Percentiles rank a stretch among this genome's conserved stretches.
Conservation (phyloP, 2,113 vertebrate genomes). For the Brienomyrus longianalis region DNA sequence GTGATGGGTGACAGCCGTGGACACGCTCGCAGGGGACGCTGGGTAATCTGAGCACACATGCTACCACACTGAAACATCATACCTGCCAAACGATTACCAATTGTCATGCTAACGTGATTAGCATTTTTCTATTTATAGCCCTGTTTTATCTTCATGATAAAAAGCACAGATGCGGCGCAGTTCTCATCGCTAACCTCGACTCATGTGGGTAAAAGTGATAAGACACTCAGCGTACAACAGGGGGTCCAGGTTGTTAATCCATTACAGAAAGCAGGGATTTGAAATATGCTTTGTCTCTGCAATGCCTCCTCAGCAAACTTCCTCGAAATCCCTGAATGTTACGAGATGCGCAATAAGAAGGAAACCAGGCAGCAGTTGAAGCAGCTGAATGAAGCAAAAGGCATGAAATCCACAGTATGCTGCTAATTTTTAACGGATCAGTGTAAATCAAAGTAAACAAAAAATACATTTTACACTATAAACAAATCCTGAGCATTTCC, state of each 20-base stretch:
- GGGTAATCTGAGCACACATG: neutral
- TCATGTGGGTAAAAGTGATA: neutral
- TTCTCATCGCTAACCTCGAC: neutral
- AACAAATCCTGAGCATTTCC: neutral
- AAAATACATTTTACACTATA: neutral
- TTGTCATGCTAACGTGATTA: neutral
- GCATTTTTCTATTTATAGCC: neutral
- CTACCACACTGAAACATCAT: neutral
- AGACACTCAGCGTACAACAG: neutral
- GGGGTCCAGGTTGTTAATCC: neutral
- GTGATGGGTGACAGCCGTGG: neutral
- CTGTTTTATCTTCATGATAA: neutral
- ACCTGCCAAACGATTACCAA: neutral
- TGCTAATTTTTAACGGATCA: neutral
- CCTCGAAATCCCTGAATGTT: neutral
- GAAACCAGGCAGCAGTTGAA: neutral
- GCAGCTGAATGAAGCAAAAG: neutral
- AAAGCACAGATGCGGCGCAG: neutral
- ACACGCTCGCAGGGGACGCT: neutral
- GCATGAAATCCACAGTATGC: neutral
- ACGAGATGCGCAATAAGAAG: neutral
- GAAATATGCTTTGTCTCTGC: neutral
- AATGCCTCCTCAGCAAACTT: neutral
- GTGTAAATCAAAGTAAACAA: neutral
- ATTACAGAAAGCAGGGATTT: neutral